These are phyloP conservation scores for Poeciliopsis turneri DNA, from an alignment of 2,797 vertebrate genomes.

Conservation along the genomic window DNA sequence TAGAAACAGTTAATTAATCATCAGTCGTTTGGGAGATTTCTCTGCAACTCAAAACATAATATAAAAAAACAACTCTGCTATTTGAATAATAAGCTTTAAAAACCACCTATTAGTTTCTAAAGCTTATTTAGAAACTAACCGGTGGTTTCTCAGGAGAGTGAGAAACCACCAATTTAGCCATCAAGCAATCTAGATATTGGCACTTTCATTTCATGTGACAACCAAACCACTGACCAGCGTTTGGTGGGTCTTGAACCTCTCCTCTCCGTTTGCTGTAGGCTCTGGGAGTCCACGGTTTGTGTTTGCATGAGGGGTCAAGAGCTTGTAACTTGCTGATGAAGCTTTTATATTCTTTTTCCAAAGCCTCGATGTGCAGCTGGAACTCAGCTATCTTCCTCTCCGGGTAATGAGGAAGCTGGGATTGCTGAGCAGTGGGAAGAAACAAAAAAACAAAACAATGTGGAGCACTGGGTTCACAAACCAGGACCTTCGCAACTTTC, in stretches of 20 bases:
- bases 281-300: constrained; percentile 81
- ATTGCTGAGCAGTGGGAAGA: constrained; percentile 72
- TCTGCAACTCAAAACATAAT: not conserved
- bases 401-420: constrained; percentile 84
- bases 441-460: too few relatives aligned
- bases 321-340: constrained; percentile 78
- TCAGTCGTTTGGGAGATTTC: not conserved
- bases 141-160: not conserved
- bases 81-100: not conserved
- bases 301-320: constrained; percentile 81
- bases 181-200: not conserved
- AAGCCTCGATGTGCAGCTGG: constrained; percentile 74
- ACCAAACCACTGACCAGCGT: constrained; percentile 45
- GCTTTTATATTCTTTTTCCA: constrained; percentile 81
- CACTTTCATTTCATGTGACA: not conserved
- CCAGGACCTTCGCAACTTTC: not conserved
- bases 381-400: constrained; percentile 86
- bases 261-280: constrained; percentile 79
- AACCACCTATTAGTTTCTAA: not conserved
- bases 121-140: not conserved
- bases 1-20: not conserved
- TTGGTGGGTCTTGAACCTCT: constrained; percentile 21
- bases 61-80: not conserved
- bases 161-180: not conserved
- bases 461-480: not conserved